A percentile compares a stretch with the other conserved stretches of the same genome.
Evolutionary conservation across 2,113 vertebrate species (phyloP).

Genomic region (Symphodus melops): DNA sequence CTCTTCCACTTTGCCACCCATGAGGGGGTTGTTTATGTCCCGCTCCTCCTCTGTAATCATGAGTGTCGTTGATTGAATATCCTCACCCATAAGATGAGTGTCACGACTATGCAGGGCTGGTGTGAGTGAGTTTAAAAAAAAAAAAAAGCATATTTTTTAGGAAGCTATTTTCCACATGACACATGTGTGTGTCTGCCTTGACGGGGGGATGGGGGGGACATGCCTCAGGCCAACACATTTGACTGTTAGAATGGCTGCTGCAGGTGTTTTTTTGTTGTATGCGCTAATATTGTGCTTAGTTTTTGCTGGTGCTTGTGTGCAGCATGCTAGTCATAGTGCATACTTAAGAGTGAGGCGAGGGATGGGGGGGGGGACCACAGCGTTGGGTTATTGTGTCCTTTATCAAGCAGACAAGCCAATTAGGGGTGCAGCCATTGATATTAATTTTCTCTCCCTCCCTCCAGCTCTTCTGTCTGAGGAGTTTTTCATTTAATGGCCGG

Average conservation of each 20-base stretch:
- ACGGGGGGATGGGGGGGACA: conserved; percentile 57
- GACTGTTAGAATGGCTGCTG: conserved; percentile 40
- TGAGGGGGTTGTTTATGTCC: conserved; percentile 50
- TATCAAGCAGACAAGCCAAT: conserved; percentile 77
- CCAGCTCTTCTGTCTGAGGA: conserved; percentile 21
- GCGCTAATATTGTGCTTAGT: no score
- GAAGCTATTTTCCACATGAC: conserved; percentile 61
- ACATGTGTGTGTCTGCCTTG: conserved; percentile 72
- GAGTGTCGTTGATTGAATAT: conserved; percentile 48
- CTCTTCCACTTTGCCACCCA: conserved; percentile 14
- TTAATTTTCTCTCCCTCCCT: conserved; percentile 61
- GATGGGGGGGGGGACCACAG: conserved; percentile 18
- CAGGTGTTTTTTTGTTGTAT: conserved; percentile 5
- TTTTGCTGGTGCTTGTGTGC: no score
- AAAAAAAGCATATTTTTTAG: conserved; percentile 31
- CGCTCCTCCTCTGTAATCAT: conserved; percentile 63
- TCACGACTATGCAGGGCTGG: not conserved
- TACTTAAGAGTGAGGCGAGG: conserved; percentile 3
- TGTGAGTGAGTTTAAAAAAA: no score
- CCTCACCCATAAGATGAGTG: conserved; percentile 56
- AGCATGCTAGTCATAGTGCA: no score
- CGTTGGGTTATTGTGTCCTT: conserved; percentile 71
- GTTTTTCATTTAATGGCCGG: conserved; percentile 75
- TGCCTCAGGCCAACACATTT: no score
- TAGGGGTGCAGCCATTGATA: conserved; percentile 73